Evolutionary conservation across 2,113 vertebrate species (phyloP), one percentile per base, ranked within the genome.

Genomic region (Megaleporinus macrocephalus): DNA sequence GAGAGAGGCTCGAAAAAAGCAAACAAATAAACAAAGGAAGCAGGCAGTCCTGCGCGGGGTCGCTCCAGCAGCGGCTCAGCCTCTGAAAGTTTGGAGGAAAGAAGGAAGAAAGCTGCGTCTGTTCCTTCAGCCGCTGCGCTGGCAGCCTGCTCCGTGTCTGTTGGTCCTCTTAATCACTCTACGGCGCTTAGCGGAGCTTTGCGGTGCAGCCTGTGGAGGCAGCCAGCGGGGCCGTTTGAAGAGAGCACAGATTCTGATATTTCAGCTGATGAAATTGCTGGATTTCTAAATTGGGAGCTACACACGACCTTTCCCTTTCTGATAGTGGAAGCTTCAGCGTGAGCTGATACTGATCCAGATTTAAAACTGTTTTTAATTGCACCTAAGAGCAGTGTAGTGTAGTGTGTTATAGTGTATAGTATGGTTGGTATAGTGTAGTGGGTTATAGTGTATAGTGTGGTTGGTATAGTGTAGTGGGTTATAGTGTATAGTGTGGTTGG

Each of bases 131-230:
- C 59, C 79, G 85, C 84, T 88, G 85, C 85, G 55, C 81, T 72
- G 82, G 78, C 76, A 80, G 59, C 65, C 44, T 66, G 83, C 81
- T 81, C 88, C 91, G 87, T 88, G 59, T 86, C 86, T 83, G 76
- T 86, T 83, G 71, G 82, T 63, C 72, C 87, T 88, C 83, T 83
- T 88, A 83, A 86, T 91, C 87, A 86, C 71, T 82, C 61, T 79
- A 74, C 85, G 51, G 65, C 33, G 29, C 49, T 71, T 70, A 66
- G 78, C 66, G 57, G 49, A 53, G 76, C 76, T 66, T 44, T 33
- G 15, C 65, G 16, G 30, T 26, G 24, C 16, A n/a, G 30, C n/a
- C 10, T 20, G 22, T 41, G 4, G 16, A 71, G 49, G 10, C 24
- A 4, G 36, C 49, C 51, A 27, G 36, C 36, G 33, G 49, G 15